These are phyloP conservation scores for Peromyscus nudipes DNA, from an alignment of 2,797 vertebrate species.

Conservation along the genomic window DNA sequence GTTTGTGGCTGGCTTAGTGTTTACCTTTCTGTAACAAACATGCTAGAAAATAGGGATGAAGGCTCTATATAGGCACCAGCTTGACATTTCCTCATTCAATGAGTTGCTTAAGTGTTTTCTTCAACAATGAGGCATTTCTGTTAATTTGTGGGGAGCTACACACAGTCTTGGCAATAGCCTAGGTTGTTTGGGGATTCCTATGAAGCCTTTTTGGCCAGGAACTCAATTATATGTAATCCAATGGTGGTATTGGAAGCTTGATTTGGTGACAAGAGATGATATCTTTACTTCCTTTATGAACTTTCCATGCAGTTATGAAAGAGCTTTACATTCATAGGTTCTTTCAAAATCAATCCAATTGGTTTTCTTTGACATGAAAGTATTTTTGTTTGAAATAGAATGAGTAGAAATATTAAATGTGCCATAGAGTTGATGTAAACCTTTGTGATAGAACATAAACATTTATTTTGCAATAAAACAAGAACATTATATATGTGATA, in stretches of 20 bases:
- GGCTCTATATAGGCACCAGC: not conserved
- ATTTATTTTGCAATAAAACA: not conserved
- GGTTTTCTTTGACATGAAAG: not conserved
- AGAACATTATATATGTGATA: not conserved
- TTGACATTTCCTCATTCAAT: not conserved
- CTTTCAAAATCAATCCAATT: not conserved
- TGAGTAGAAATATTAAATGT: not conserved
- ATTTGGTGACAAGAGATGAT: not conserved
- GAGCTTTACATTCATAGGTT: not conserved
- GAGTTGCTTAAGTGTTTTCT: not conserved
- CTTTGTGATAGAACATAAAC: not conserved
- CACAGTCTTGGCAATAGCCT: not conserved
- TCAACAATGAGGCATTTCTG: not conserved
- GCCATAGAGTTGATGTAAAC: not conserved
- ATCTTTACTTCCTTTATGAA: not conserved
- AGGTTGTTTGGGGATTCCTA: not conserved
- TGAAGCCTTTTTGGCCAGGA: not conserved
- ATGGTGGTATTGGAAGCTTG: not conserved
- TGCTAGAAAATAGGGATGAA: not conserved
- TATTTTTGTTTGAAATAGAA: not conserved
- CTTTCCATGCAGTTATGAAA: not conserved
- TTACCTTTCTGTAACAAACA: no score
- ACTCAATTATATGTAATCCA: not conserved
- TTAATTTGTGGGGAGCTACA: not conserved
- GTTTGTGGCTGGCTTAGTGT: not conserved